These are phyloP conservation scores for Rotaria socialis DNA, from an alignment of 2,888 invertebrate species.

Conservation along the genomic window DNA sequence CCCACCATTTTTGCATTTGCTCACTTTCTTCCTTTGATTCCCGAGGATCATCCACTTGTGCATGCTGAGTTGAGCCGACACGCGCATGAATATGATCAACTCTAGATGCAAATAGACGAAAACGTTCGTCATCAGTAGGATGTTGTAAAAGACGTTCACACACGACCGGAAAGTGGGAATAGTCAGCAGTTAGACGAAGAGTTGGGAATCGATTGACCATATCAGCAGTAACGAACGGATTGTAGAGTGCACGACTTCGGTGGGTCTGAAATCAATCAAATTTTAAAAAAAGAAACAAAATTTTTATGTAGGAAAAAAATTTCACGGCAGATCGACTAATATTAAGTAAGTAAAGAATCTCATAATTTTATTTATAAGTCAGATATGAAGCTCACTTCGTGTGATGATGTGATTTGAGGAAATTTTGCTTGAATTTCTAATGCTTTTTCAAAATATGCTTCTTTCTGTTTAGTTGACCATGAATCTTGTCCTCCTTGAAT, in stretches of 20 bases:
- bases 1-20: slow-evolving; percentile 28
- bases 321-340: no score
- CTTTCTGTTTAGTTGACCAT: background rate
- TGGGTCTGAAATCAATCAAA: background rate
- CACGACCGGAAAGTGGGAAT: slow-evolving; percentile 3
- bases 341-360: no score
- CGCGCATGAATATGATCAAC: slow-evolving; percentile 24
- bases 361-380: no score
- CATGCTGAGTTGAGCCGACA: background rate
- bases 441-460: slow-evolving; percentile 16
- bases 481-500: slow-evolving; percentile 28
- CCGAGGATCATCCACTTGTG: background rate
- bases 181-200: slow-evolving; percentile 12
- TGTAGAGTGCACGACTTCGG: slow-evolving; percentile 14
- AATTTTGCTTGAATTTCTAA: slow-evolving; percentile 12
- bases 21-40: background rate
- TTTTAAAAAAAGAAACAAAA: background rate
- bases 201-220: background rate
- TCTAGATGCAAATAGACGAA: slow-evolving; percentile 13
- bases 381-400: background rate
- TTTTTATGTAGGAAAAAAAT: no score
- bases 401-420: slow-evolving; percentile 9
- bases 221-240: background rate
- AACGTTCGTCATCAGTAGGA: slow-evolving; percentile 17
- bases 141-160: slow-evolving; percentile 9